Percentiles rank a stretch among this genome's conserved stretches.
These are phyloP conservation scores for Apantesis nais DNA, from an alignment of 2,888 invertebrate genomes.

Conservation along the genomic window DNA sequence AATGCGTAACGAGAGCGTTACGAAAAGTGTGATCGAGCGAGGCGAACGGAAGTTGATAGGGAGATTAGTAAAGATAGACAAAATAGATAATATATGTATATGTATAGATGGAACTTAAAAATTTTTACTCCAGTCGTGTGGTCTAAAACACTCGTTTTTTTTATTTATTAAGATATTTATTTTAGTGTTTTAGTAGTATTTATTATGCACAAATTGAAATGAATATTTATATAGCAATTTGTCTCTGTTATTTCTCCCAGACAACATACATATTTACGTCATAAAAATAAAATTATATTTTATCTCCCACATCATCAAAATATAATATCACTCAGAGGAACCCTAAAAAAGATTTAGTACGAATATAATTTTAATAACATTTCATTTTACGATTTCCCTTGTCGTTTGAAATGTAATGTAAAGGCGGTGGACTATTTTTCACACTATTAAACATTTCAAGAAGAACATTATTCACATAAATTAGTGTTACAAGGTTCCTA, in stretches of 20 bases:
- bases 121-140: no score
- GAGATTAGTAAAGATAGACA: no score
- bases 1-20: no score
- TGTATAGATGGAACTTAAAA: no score
- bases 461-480: conserved; percentile 67
- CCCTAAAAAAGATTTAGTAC: conserved; percentile 52
- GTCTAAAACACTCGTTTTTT: no score
- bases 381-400: conserved; percentile 57
- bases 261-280: conserved; percentile 18
- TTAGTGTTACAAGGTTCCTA: conserved; percentile 67
- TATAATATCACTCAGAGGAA: conserved; percentile 34
- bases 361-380: conserved; percentile 50
- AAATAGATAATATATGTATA: no score
- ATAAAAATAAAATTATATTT: conserved; percentile 42
- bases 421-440: conserved; percentile 62
- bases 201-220: background rate
- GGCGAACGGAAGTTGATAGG: no score
- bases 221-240: conserved; percentile 9
- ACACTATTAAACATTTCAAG: conserved; percentile 72
- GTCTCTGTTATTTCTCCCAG: conserved; percentile 24
- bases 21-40: no score
- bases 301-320: conserved; percentile 38
- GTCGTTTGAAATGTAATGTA: conserved; percentile 51
- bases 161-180: background rate
- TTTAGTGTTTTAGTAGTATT: background rate